A percentile compares a stretch with the other conserved stretches of the same genome.
Evolutionary conservation across 2,888 invertebrate species (phyloP).

Genomic region (Amiota minor): DNA sequence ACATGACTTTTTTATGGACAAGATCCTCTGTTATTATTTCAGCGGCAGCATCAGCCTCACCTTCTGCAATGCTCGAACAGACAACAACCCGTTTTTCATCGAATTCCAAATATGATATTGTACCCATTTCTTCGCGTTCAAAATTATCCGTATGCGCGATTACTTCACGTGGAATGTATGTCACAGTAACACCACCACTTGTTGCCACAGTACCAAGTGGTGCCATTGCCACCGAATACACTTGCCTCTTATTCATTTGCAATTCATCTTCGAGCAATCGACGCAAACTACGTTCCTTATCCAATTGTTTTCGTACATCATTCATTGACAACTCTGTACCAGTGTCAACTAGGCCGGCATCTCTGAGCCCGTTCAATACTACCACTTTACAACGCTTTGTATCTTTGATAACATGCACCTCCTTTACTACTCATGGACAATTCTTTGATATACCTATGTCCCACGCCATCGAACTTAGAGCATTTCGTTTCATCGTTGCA

Average conservation of each 20-base stretch:
- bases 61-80: slow-evolving; percentile 75
- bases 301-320: slow-evolving; percentile 76
- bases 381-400: no score
- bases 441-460: no score
- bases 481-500: no score
- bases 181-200: slow-evolving; percentile 40
- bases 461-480: no score
- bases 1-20: slow-evolving; percentile 73
- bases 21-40: slow-evolving; percentile 73
- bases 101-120: slow-evolving; percentile 70
- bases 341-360: no score
- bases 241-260: slow-evolving; percentile 83
- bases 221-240: slow-evolving; percentile 76
- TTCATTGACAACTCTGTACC: no score
- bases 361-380: no score
- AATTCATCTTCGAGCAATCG: slow-evolving; percentile 87
- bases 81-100: slow-evolving; percentile 77
- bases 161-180: slow-evolving; percentile 72
- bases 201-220: slow-evolving; percentile 60
- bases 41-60: slow-evolving; percentile 67
- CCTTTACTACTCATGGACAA: no score
- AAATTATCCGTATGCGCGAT: slow-evolving; percentile 75
- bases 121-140: slow-evolving; percentile 70
- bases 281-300: slow-evolving; percentile 86
- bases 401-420: no score